Evolutionary conservation across 2,113 vertebrate species (phyloP).

Genomic region (Gallinago jamesoni): DNA sequence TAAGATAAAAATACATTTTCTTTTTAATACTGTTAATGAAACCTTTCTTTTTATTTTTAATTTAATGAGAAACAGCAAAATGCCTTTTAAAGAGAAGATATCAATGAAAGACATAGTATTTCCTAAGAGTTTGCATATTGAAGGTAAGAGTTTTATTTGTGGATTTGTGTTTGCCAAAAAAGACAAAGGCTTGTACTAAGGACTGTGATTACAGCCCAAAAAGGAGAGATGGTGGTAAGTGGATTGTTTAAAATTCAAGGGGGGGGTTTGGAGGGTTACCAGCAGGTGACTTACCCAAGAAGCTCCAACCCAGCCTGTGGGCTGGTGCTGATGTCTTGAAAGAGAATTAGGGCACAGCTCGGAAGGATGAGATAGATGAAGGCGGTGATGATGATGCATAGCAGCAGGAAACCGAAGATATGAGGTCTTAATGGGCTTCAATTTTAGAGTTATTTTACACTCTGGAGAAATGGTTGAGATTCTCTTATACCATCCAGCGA

Average conservation of each 20-base stretch:
- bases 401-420: background rate
- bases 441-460: background rate
- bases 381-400: background rate
- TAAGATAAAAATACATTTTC: background rate
- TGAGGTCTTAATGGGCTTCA: background rate
- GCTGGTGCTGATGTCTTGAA: background rate
- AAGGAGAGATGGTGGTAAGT: background rate
- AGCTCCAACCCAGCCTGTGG: background rate
- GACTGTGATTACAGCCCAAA: background rate
- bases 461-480: background rate
- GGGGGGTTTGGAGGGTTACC: background rate
- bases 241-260: background rate
- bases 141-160: background rate
- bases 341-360: background rate
- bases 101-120: background rate
- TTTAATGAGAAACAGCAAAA: background rate
- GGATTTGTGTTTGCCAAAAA: background rate
- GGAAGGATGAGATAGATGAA: background rate
- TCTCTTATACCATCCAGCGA: background rate
- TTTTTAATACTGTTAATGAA: background rate
- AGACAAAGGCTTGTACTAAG: background rate
- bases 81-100: background rate
- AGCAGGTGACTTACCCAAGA: background rate
- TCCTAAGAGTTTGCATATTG: background rate
- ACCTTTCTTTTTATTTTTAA: background rate